Evolutionary conservation across 2,113 vertebrate genomes (phyloP), one percentile per base, ranked within the genome.

Genomic region (Blennius ocellaris): DNA sequence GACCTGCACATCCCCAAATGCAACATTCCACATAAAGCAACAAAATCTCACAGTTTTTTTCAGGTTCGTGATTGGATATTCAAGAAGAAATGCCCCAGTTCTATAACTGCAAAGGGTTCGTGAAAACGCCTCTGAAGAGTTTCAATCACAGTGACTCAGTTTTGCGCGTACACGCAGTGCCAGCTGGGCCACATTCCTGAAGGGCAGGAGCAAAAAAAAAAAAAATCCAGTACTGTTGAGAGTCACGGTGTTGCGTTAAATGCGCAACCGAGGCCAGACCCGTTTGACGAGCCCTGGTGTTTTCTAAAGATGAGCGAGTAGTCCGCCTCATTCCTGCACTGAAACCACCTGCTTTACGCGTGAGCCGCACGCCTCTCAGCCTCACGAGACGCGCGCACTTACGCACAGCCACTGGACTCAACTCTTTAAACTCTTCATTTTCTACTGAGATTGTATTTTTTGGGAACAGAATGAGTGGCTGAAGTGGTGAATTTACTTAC

Each of bases 101-200:
- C 21, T 30, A 30, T 30, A 30, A 30, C 4, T 2, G 21, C 2
- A 30, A 30, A 30, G 21, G 21, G 21, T 30, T 30, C 21, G 4
- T 30, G 21, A 30, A 30, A 30, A 30, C 2, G 21, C 2, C 2
- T 30, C 4, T 7, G 0, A n/a, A 36, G 15, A 37, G 74, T 55
- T 59, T 70, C 48, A 37, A 30, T 63, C 61, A 54, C 21, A 51
- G 45, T 89, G 87, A 90, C 53, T 88, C 82, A 82, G 39, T 21
- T 69, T 48, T 12, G 72, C 57, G 69, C 47, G 50, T 21, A 57
- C 54, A 49, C 59, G 56, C 47, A n/a, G 14, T 57, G 66, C 92
- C 73, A 70, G 92, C 81, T 38, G 8, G 66, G 86, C 82, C 0
- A 54, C 93, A 94, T 94, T 94, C 93, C 87, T 89, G 49, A 36